phyloP scores from a whole-genome alignment of 2,888 invertebrate genomes.

The Tineola bisselliella region DNA sequence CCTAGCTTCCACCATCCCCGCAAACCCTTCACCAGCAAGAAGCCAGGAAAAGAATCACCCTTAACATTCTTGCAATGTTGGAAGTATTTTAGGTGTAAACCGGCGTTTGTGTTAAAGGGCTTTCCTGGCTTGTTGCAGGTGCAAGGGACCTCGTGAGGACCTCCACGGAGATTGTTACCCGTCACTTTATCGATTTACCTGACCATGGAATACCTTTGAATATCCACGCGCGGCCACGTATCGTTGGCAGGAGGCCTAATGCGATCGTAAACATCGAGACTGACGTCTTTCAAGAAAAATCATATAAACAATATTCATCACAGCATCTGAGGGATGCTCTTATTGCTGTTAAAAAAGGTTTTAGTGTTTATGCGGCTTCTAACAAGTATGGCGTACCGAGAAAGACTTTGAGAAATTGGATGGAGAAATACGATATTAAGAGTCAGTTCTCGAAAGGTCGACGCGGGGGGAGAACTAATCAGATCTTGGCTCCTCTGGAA shows the following conservation, averaged over 20 bases:
- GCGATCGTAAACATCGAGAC: conserved; percentile 59
- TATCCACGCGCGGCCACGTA: conserved; percentile 53
- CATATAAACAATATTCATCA: conserved; percentile 63
- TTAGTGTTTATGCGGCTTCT: conserved; percentile 66
- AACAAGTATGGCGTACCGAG: conserved; percentile 65
- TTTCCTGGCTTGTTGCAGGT: conserved; percentile 44
- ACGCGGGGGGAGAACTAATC: conserved; percentile 42
- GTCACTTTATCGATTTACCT: conserved; percentile 53
- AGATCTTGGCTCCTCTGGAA: conserved; percentile 49
- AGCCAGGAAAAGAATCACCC: conserved; percentile 66
- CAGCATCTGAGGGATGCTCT: conserved; percentile 58
- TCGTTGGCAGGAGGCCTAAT: conserved; percentile 52
- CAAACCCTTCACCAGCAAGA: conserved; percentile 37
- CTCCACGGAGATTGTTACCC: conserved; percentile 56
- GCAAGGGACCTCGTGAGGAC: conserved; percentile 33
- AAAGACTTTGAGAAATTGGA: conserved; percentile 67
- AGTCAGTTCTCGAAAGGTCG: conserved; percentile 63
- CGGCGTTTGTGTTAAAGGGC: background rate
- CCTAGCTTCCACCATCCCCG: conserved; percentile 52
- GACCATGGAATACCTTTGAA: conserved; percentile 55
- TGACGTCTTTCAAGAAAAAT: conserved; percentile 59
- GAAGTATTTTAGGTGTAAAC: background rate
- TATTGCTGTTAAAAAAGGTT: conserved; percentile 61
- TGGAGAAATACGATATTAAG: conserved; percentile 67
- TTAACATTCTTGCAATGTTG: background rate